These are phyloP conservation scores for Anhinga rufa DNA, from an alignment of 2,113 vertebrate species.

Conservation along the genomic window DNA sequence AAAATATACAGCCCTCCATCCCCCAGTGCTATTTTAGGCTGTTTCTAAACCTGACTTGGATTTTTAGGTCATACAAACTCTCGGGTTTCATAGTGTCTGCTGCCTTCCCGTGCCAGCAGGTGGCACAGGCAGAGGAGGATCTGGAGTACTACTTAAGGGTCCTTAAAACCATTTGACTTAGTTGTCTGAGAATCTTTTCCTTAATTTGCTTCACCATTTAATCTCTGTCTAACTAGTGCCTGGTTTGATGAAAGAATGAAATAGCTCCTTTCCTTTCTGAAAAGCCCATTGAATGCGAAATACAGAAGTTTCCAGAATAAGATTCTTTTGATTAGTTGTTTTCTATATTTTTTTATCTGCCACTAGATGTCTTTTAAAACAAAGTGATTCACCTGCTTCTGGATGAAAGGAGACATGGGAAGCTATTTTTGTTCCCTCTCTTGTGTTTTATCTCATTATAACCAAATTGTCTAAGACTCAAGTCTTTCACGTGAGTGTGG, in stretches of 20 bases:
- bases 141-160: neutral
- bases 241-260: neutral
- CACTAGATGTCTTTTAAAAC: conserved; percentile 1
- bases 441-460: neutral
- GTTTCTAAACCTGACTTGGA: neutral
- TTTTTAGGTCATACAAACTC: neutral
- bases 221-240: neutral
- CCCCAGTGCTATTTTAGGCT: neutral
- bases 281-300: neutral
- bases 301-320: neutral
- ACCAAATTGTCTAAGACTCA: neutral
- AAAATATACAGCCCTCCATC: neutral
- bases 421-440: conserved; percentile 2
- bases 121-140: neutral
- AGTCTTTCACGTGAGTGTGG: neutral
- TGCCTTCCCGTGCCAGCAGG: neutral
- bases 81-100: neutral
- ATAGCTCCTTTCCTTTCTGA: neutral
- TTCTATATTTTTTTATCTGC: neutral
- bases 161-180: neutral
- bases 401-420: neutral
- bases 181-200: neutral
- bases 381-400: neutral
- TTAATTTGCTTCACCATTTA: neutral
- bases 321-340: neutral